Evolutionary conservation across 2,113 vertebrate species (phyloP), one percentile per base, ranked within the genome.

Genomic region (Odocoileus hemionus): DNA sequence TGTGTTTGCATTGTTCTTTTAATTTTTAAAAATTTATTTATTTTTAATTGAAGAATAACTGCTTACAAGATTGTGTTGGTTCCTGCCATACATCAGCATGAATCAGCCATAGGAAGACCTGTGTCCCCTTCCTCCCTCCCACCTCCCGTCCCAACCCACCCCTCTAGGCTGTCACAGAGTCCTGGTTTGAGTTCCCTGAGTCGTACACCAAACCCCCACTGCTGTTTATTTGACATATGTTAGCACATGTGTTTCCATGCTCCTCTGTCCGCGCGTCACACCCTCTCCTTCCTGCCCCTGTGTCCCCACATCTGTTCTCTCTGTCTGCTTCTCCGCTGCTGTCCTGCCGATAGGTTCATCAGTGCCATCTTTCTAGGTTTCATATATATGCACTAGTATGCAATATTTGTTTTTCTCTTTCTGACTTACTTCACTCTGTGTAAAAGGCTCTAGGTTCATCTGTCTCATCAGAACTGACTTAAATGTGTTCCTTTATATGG

Each of bases 231-330:
- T 15, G 7, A 43, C 6, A 9, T 45, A 15, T 28, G 14, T 15
- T 16, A 28, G 74, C 4, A 2, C 5, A 8, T 8, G 5, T 28
- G 25, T 45, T 15, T 78, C 74, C 23, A 43, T 4, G 74, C 39
- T 43, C 7, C 39, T 78, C 39, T 4, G 12, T 7, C 13, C 39
- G 1, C 28, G 4, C 0, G 0, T 16, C 43, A 26, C 43, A 28
- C 39, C 43, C 7, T 78, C 74, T 45, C 74, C 25, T 45, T 45
- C 74, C 39, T 15, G 39, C 25, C 25, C 7, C 39, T 16, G 43
- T 9, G 25, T 16, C 12, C 39, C 14, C 39, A 45, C 28, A 12
- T 15, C 39, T 15, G 39, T 28, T 28, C 39, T 28, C 39, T 13
- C 26, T 0, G 10, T 25, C 6, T 33, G 6, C 61, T 16, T 64